These are phyloP conservation scores for Colletes gigas DNA, from an alignment of 1,140 invertebrate genomes.

Conservation along the genomic window DNA sequence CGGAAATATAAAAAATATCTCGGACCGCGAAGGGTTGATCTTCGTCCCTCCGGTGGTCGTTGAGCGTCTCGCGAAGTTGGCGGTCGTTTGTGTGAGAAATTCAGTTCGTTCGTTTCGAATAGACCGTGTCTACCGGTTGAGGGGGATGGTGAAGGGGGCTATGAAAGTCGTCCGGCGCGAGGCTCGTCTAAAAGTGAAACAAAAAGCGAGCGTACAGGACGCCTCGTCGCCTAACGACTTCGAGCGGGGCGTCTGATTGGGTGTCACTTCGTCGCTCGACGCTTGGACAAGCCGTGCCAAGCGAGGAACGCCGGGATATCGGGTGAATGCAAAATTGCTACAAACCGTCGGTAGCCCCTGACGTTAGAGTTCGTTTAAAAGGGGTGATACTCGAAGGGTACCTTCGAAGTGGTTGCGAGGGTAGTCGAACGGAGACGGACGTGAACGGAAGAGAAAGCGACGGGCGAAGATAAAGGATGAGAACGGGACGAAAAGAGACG, in stretches of 20 bases:
- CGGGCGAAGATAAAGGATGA: neutral
- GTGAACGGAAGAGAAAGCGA: neutral
- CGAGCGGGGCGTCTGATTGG: slow-evolving; percentile 31
- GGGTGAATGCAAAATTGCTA: slow-evolving; percentile 51
- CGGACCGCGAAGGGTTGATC: no score
- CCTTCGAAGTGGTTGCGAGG: slow-evolving; percentile 7
- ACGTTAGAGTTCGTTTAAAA: slow-evolving; percentile 45
- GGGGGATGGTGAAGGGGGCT: no score
- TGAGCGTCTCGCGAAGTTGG: no score
- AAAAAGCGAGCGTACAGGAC: neutral
- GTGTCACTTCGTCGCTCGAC: slow-evolving; percentile 42
- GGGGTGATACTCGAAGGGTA: slow-evolving; percentile 20
- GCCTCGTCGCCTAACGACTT: slow-evolving; percentile 14
- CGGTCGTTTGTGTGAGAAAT: no score
- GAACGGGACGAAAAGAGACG: neutral
- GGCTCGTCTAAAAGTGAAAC: neutral
- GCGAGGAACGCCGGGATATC: slow-evolving; percentile 6
- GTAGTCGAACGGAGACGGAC: neutral
- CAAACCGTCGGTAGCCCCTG: slow-evolving; percentile 29
- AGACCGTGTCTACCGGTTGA: no score
- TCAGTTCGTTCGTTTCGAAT: no score
- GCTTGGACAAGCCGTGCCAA: slow-evolving; percentile 17
- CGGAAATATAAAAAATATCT: no score
- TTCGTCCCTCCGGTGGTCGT: no score
- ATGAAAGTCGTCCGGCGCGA: no score